Evolutionary conservation across 2,797 vertebrate species (phyloP).

Genomic region (Urocyon cinereoargenteus): DNA sequence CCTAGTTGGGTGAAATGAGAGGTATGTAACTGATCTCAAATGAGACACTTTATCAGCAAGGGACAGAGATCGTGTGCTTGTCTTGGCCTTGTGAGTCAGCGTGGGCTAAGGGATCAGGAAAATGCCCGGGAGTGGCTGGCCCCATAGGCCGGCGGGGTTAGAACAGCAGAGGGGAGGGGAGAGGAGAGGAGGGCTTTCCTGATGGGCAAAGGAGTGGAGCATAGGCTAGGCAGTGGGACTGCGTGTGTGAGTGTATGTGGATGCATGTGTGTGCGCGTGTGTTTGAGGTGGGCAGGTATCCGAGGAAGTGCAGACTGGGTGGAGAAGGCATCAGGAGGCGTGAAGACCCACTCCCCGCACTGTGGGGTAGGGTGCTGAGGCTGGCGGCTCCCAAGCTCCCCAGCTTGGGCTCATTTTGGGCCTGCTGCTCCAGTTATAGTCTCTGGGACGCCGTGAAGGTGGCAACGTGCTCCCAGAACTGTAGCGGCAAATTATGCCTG

Average conservation of each 20-base stretch:
- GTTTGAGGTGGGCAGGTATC: neutral
- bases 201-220: neutral
- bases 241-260: neutral
- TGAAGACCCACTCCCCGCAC: neutral
- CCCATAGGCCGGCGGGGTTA: neutral
- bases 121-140: neutral
- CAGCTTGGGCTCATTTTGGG: constrained; percentile 61
- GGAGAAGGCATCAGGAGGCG: neutral
- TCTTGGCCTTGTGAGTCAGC: neutral
- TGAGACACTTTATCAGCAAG: neutral
- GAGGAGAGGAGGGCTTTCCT: neutral
- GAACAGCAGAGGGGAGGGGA: neutral
- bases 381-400: neutral
- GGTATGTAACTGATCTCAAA: neutral
- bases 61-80: neutral
- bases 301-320: neutral
- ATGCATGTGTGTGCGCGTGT: neutral
- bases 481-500: constrained; percentile 71
- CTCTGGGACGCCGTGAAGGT: constrained; percentile 72
- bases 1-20: neutral
- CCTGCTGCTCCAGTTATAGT: constrained; percentile 49
- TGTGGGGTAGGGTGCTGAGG: neutral
- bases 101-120: neutral
- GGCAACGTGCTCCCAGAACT: constrained; percentile 69
- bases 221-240: neutral